These are phyloP conservation scores for Neodontobutis hainanensis DNA, from an alignment of 2,113 vertebrate species.

Conservation along the genomic window DNA sequence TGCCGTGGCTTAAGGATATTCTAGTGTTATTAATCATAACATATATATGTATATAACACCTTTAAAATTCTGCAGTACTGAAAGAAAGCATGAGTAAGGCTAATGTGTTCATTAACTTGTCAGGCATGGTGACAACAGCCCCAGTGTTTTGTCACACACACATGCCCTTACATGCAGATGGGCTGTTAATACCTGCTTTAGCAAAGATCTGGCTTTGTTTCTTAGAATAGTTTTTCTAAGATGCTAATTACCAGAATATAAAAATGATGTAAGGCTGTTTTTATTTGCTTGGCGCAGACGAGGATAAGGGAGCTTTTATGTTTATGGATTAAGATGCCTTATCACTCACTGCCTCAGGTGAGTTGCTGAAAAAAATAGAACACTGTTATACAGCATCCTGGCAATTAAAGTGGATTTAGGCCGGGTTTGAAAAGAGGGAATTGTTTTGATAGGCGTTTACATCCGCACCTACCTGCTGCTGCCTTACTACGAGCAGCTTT, in stretches of 20 bases:
- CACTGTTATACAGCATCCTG: conserved; percentile 25
- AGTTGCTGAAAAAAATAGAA: conserved; percentile 10
- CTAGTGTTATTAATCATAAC: no score
- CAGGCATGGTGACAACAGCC: conserved; percentile 28
- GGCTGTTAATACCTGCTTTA: conserved; percentile 27
- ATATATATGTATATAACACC: no score
- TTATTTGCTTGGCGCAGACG: conserved; percentile 1
- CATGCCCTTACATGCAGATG: conserved; percentile 16
- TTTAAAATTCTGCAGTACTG: conserved; percentile 9
- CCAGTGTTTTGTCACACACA: conserved; percentile 15
- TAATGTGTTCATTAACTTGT: conserved; percentile 7
- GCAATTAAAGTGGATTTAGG: conserved; percentile 37
- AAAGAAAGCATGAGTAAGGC: conserved; percentile 25
- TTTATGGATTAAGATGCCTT: conserved; percentile 21
- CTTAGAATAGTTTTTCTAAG: conserved; percentile 2
- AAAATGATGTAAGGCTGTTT: conserved; percentile 26
- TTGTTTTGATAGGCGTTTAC: conserved; percentile 10
- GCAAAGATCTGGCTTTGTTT: conserved; percentile 19
- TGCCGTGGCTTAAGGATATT: no score
- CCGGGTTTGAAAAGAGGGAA: conserved; percentile 2
- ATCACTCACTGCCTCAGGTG: conserved; percentile 19
- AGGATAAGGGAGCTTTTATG: conserved; percentile 1
- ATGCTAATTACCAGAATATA: conserved; percentile 23
- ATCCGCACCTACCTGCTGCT: conserved; percentile 32
- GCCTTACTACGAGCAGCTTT: conserved; percentile 50